phyloP scores from a whole-genome alignment of 2,113 vertebrate genomes.

The Seriola aureovittata region DNA sequence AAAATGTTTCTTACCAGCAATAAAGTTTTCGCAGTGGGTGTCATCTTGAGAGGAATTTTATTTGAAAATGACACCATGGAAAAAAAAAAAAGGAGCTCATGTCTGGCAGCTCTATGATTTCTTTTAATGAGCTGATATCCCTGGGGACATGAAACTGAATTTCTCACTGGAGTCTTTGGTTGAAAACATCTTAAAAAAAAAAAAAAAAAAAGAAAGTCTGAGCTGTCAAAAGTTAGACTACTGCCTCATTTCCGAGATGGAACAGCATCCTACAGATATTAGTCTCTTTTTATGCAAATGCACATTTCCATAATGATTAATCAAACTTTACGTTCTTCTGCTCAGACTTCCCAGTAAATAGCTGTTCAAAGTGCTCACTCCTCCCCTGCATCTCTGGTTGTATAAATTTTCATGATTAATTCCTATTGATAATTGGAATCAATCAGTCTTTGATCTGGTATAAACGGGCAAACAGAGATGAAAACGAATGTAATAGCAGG shows the following conservation, averaged over 20 bases:
- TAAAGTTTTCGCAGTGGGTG: constrained; percentile 5
- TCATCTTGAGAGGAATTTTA: not conserved
- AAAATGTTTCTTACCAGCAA: not conserved
- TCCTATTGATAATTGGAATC: constrained; percentile 41
- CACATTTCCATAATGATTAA: constrained; percentile 31
- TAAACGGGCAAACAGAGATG: constrained; percentile 28
- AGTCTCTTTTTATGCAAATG: constrained; percentile 17
- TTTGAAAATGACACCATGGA: constrained; percentile 18
- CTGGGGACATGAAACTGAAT: constrained; percentile 20
- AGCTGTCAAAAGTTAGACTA: constrained; percentile 32
- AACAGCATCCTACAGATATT: constrained; percentile 7
- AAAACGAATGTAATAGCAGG: constrained; percentile 22
- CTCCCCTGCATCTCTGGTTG: not conserved
- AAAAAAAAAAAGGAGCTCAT: not conserved
- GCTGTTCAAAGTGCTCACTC: not conserved
- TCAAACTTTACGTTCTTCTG: constrained; percentile 6
- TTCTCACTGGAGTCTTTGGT: not conserved
- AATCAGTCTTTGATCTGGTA: constrained; percentile 36
- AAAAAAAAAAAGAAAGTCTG: not conserved
- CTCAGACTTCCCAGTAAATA: constrained; percentile 27
- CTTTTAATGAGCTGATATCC: constrained; percentile 52
- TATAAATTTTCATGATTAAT: constrained; percentile 18
- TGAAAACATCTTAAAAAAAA: constrained; percentile 23
- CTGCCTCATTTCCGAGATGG: constrained; percentile 9
- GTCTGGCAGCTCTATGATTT: constrained; percentile 23